phyloP scores from a whole-genome alignment of 2,888 invertebrate species.

The Chironomus riparius region DNA sequence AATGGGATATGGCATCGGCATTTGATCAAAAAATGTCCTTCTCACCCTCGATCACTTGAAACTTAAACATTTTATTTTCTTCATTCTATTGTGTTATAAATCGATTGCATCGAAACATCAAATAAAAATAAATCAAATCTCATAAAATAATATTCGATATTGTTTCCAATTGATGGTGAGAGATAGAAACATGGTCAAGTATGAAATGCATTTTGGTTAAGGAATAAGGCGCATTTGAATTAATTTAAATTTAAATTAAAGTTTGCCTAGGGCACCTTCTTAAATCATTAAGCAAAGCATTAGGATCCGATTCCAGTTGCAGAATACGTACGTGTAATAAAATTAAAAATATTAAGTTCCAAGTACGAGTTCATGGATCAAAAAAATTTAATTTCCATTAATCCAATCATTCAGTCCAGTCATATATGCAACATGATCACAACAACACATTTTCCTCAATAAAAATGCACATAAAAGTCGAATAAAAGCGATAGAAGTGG shows the following conservation, averaged over 20 bases:
- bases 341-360: too few relatives aligned
- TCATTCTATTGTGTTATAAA: neutral
- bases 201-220: neutral
- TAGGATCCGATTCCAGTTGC: too few relatives aligned
- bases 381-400: too few relatives aligned
- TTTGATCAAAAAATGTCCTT: neutral
- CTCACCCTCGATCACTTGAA: neutral
- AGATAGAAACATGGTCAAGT: neutral
- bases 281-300: too few relatives aligned
- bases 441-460: neutral
- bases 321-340: too few relatives aligned
- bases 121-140: conserved; percentile 8
- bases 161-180: neutral
- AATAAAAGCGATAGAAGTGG: neutral
- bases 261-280: too few relatives aligned
- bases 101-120: neutral
- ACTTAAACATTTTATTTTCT: neutral
- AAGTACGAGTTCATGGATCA: too few relatives aligned
- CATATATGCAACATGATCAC: neutral
- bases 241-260: neutral
- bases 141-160: conserved; percentile 1
- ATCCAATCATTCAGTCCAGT: neutral
- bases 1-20: neutral
- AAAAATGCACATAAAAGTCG: neutral
- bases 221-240: neutral